phyloP scores from a whole-genome alignment of 64 coral and sea anemone species.

The Montipora sp. region DNA sequence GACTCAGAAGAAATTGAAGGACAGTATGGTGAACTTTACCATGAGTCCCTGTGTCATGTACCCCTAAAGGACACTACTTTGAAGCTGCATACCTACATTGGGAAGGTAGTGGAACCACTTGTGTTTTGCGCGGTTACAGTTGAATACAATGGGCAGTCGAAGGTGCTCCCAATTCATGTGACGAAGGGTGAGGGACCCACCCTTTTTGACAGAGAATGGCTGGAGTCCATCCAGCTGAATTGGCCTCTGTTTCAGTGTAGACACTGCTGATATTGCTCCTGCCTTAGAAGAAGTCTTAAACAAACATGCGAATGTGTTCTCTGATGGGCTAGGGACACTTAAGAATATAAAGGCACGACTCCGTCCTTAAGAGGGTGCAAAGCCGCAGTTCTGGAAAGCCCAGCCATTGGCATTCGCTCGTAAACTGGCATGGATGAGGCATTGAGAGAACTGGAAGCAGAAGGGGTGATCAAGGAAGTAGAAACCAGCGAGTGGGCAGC shows the following conservation, averaged over 20 bases:
- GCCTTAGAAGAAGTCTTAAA: neutral
- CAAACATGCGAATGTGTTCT: neutral
- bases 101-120: too few species aligned
- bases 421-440: constrained; percentile 11
- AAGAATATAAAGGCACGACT: constrained; percentile 7
- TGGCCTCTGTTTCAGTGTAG: neutral
- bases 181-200: neutral
- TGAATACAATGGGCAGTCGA: too few species aligned
- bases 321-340: neutral
- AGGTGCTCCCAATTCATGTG: too few species aligned
- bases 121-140: too few species aligned
- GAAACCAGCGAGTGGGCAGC: neutral
- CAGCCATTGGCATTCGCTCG: neutral
- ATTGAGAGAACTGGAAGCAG: neutral
- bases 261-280: neutral
- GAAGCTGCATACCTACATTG: too few species aligned
- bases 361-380: neutral
- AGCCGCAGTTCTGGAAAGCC: constrained; percentile 2
- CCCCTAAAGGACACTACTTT: too few species aligned
- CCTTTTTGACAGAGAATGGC: constrained; percentile 24
- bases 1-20: too few species aligned
- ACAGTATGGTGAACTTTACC: too few species aligned
- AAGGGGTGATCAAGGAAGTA: neutral
- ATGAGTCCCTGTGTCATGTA: too few species aligned
- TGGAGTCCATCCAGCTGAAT: constrained; percentile 12